Evolutionary conservation across 2,888 invertebrate species (phyloP).

Genomic region (Euproctis similis): DNA sequence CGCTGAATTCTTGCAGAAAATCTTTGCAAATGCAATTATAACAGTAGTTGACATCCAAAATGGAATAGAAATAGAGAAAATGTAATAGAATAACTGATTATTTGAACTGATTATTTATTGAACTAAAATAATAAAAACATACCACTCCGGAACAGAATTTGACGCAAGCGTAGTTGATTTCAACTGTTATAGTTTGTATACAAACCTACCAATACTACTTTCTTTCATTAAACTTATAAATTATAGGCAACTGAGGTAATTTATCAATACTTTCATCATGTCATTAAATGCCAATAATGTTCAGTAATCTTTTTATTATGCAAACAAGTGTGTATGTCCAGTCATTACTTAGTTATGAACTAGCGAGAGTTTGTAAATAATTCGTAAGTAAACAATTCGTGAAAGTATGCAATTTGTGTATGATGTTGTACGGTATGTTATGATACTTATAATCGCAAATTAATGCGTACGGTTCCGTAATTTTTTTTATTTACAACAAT

Average conservation of each 20-base stretch:
- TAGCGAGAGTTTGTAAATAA: no score
- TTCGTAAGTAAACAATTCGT: slow-evolving; percentile 16
- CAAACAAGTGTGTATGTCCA: slow-evolving; percentile 11
- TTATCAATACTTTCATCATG: slow-evolving; percentile 24
- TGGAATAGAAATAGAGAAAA: no score
- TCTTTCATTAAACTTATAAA: slow-evolving; percentile 10
- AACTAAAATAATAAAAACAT: no score
- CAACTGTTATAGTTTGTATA: slow-evolving; percentile 3
- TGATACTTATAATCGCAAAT: slow-evolving; percentile 14
- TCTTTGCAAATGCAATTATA: no score
- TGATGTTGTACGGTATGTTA: slow-evolving; percentile 16
- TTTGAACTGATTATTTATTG: no score
- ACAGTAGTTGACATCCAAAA: no score
- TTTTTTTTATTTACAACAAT: slow-evolving; percentile 15
- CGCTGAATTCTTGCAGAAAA: no score
- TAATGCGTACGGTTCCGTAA: slow-evolving; percentile 19
- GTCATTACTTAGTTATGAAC: slow-evolving; percentile 15
- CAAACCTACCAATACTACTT: slow-evolving; percentile 5
- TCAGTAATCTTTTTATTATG: slow-evolving; percentile 22
- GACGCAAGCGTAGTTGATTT: slow-evolving; percentile 3
- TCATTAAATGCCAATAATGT: slow-evolving; percentile 20
- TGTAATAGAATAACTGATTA: no score
- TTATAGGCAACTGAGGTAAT: no score
- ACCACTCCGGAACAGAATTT: no score
- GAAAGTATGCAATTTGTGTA: slow-evolving; percentile 22